Evolutionary conservation across 2,888 invertebrate species (phyloP).

Genomic region (Graphium colonna): DNA sequence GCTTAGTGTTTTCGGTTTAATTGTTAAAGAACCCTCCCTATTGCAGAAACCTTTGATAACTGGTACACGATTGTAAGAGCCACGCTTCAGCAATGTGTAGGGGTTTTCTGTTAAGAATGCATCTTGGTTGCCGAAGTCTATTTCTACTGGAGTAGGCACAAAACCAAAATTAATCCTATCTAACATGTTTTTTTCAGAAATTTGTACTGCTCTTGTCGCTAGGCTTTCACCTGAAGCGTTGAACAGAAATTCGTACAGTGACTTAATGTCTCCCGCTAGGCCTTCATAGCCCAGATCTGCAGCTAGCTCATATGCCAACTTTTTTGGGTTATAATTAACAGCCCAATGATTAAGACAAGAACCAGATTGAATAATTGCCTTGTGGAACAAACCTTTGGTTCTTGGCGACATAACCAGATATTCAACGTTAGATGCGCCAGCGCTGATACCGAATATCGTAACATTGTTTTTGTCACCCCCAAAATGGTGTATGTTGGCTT

Average conservation of each 20-base stretch:
- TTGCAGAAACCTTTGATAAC: conserved; percentile 70
- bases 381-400: conserved; percentile 50
- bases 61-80: conserved; percentile 56
- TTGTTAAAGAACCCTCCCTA: conserved; percentile 61
- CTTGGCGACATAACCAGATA: conserved; percentile 45
- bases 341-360: conserved; percentile 51
- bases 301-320: conserved; percentile 35
- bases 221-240: conserved; percentile 31
- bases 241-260: conserved; percentile 38
- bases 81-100: conserved; percentile 54
- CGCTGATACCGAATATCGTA: conserved; percentile 51
- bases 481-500: conserved; percentile 49
- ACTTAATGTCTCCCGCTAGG: conserved; percentile 31
- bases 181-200: conserved; percentile 27
- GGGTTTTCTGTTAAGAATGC: conserved; percentile 47
- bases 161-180: conserved; percentile 43
- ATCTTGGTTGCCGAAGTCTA: conserved; percentile 41
- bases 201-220: conserved; percentile 29
- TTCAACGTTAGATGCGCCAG: conserved; percentile 48
- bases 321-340: conserved; percentile 38
- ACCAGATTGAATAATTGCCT: conserved; percentile 53
- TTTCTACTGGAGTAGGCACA: conserved; percentile 48
- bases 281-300: conserved; percentile 39
- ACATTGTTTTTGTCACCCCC: conserved; percentile 51
- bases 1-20: conserved; percentile 35